These are phyloP conservation scores for Phrynocephalus vlangalii DNA, from an alignment of 2,797 vertebrate genomes.

Conservation along the genomic window DNA sequence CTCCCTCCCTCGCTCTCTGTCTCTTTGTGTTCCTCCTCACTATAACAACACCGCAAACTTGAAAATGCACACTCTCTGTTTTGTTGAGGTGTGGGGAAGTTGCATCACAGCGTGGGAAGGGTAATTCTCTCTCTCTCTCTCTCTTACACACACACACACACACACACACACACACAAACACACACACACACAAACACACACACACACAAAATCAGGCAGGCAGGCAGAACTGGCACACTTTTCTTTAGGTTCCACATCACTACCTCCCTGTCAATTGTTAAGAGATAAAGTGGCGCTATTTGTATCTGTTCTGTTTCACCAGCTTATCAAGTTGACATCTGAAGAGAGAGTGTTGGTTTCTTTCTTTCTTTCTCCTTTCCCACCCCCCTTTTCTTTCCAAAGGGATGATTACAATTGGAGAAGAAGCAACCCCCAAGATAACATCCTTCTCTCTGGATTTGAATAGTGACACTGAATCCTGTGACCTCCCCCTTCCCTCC, in stretches of 20 bases:
- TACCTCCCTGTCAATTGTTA: constrained; percentile 64
- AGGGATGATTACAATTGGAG: not conserved
- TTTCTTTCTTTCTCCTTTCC: not conserved
- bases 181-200: no score
- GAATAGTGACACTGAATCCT: constrained; percentile 61
- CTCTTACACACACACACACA: constrained; percentile 1
- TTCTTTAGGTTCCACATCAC: constrained; percentile 68
- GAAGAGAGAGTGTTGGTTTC: constrained; percentile 32
- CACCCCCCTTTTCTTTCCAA: not conserved
- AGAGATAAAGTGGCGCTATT: constrained; percentile 71
- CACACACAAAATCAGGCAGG: constrained; percentile 18
- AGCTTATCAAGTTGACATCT: constrained; percentile 70
- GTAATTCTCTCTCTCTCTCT: constrained; percentile 18
- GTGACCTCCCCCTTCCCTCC: not conserved
- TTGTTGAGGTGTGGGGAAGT: not conserved
- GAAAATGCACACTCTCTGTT: not conserved
- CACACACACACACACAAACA: constrained; percentile 9
- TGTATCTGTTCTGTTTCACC: constrained; percentile 71
- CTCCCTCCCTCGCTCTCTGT: not conserved
- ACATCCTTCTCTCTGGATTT: constrained; percentile 54
- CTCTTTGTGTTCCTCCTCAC: not conserved
- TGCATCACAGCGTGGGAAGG: not conserved
- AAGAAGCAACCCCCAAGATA: not conserved
- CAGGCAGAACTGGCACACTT: constrained; percentile 58
- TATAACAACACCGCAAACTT: not conserved